Percentiles rank a stretch among this genome's conserved stretches.
phyloP scores from a whole-genome alignment of 1,140 invertebrate genomes.

The Tyrophagus putrescentiae region DNA sequence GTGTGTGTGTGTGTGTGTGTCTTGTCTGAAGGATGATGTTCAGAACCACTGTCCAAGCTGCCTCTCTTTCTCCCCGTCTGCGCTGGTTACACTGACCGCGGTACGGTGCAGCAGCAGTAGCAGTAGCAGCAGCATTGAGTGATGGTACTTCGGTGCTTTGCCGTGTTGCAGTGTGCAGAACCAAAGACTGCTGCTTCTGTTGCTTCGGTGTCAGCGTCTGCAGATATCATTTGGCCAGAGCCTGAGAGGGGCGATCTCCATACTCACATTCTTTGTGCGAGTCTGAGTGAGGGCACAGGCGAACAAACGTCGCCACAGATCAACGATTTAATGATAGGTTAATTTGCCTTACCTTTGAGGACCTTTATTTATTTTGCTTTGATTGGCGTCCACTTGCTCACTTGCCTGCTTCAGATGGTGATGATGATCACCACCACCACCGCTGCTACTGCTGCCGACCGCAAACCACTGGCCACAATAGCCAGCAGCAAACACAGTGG shows the following conservation, averaged over 20 bases:
- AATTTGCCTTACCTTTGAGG: constrained; percentile 8
- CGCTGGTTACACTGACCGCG: too few relatives aligned
- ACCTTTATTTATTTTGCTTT: constrained; percentile 15
- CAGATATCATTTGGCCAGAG: constrained; percentile 8
- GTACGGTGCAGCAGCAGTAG: too few relatives aligned
- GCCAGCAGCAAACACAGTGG: background rate
- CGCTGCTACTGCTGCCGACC: background rate
- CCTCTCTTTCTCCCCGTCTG: too few relatives aligned
- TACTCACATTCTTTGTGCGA: constrained; percentile 2
- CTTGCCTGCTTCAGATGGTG: background rate
- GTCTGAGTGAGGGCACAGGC: background rate
- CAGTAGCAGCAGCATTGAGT: too few relatives aligned
- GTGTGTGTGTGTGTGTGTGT: too few relatives aligned
- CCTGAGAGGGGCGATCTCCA: background rate
- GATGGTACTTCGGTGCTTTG: too few relatives aligned
- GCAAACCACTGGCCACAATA: constrained; percentile 3
- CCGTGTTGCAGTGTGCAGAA: background rate
- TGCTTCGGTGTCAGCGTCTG: background rate
- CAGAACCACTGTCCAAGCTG: too few relatives aligned
- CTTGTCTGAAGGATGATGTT: too few relatives aligned
- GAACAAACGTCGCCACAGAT: constrained; percentile 15
- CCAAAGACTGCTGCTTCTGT: background rate
- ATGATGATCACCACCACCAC: background rate
- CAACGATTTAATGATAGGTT: constrained; percentile 14
- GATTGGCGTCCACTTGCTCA: constrained; percentile 12